A percentile compares a stretch with the other conserved stretches of the same genome.
Conservation (phyloP, 2,113 vertebrate species). For the Cebidichthys violaceus region DNA sequence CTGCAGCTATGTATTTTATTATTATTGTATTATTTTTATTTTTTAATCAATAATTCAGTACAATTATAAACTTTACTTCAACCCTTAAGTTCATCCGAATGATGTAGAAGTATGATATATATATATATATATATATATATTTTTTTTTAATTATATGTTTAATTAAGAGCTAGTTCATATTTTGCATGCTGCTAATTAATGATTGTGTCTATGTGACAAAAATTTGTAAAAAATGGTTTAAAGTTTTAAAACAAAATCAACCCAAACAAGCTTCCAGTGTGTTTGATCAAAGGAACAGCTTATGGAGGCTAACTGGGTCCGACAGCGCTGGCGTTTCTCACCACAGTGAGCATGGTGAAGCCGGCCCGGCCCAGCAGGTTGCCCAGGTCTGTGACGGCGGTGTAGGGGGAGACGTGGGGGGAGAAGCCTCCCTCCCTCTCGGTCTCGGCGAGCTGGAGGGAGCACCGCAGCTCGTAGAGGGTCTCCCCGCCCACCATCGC, state of each 20-base stretch:
- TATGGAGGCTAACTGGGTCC: background rate
- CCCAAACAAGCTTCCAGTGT: background rate
- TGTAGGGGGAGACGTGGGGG: constrained; percentile 93
- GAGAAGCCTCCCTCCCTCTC: constrained; percentile 96
- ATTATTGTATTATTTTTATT: background rate
- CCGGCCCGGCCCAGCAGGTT: constrained; percentile 92
- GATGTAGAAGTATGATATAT: background rate
- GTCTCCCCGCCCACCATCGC: constrained; percentile 96
- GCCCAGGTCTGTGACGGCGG: constrained; percentile 90
- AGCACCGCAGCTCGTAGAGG: constrained; percentile 94
- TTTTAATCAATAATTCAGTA: background rate
- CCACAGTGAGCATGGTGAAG: constrained; percentile 95
- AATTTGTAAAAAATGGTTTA: background rate
- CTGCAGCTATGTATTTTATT: background rate
- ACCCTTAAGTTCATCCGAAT: background rate
- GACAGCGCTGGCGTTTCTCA: constrained; percentile 16
- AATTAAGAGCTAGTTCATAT: too few species aligned
- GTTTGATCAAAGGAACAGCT: background rate
- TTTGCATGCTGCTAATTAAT: too few species aligned
- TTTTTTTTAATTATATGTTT: background rate
- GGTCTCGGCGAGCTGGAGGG: constrained; percentile 92
- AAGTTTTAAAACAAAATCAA: background rate
- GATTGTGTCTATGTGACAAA: too few species aligned
- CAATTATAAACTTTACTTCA: background rate
- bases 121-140: background rate